Evolutionary conservation across 1,140 invertebrate species (phyloP).

Genomic region (Akabosia matsudoensis): DNA sequence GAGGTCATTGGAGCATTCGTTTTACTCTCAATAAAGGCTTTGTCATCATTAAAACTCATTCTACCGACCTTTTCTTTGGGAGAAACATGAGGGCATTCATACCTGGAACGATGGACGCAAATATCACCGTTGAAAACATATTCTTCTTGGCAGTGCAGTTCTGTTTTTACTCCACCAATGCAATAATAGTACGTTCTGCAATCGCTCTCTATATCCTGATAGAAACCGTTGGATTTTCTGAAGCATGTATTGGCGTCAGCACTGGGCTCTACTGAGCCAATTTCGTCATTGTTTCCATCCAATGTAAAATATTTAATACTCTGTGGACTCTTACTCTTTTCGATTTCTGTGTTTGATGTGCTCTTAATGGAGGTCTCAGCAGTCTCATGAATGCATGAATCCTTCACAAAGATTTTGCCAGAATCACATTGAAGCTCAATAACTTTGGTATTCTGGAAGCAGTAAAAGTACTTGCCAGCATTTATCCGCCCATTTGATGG

Average conservation of each 20-base stretch:
- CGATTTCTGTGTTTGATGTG: neutral
- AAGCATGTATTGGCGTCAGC: conserved; percentile 49
- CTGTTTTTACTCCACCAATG: conserved; percentile 53
- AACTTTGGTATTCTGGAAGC: conserved; percentile 57
- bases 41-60: too few species aligned
- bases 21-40: too few species aligned
- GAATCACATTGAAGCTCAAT: conserved; percentile 50
- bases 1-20: too few species aligned
- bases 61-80: neutral
- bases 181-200: conserved; percentile 61
- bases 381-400: conserved; percentile 28
- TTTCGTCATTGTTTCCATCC: neutral
- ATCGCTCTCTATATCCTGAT: conserved; percentile 55
- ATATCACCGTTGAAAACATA: conserved; percentile 51
- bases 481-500: conserved; percentile 43
- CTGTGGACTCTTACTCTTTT: neutral
- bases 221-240: conserved; percentile 57
- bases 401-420: conserved; percentile 43
- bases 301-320: neutral
- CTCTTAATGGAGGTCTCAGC: neutral
- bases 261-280: neutral
- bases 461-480: conserved; percentile 58
- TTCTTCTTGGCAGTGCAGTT: conserved; percentile 49
- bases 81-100: conserved; percentile 33
- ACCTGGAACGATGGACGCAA: conserved; percentile 47